Evolutionary conservation across 2,113 vertebrate species (phyloP).

Genomic region (Thamnaconus septentrionalis): DNA sequence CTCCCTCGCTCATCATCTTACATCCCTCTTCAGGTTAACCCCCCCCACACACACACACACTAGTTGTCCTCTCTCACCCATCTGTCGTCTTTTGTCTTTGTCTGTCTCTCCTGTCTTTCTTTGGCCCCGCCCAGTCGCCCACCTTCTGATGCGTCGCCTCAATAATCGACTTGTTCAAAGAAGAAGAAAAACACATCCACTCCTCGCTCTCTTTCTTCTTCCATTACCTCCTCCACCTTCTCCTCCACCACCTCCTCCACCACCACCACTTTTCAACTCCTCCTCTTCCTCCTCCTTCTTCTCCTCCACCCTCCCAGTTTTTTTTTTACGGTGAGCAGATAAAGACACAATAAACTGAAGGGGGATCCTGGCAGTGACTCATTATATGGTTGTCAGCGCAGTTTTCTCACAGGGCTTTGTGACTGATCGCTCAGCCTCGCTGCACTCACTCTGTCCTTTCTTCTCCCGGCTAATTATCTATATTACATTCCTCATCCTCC

Average conservation of each 20-base stretch:
- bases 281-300: not conserved
- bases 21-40: not conserved
- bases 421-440: slow-evolving; percentile 42
- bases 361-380: slow-evolving; percentile 61
- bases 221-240: not conserved
- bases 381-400: slow-evolving; percentile 64
- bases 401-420: slow-evolving; percentile 59
- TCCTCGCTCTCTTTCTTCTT: not conserved
- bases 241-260: not conserved
- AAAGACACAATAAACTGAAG: slow-evolving; percentile 66
- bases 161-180: no score
- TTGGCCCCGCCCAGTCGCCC: no score
- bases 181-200: not conserved
- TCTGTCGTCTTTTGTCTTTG: no score
- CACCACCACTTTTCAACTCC: not conserved
- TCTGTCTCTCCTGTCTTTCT: no score
- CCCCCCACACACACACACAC: not conserved
- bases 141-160: no score
- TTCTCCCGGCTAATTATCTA: slow-evolving; percentile 54
- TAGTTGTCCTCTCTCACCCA: no score
- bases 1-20: slow-evolving; percentile 2
- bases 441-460: slow-evolving; percentile 18
- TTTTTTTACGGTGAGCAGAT: slow-evolving; percentile 45
- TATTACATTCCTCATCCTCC: slow-evolving; percentile 27
- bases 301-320: slow-evolving; percentile 24